Evolutionary conservation across 2,113 vertebrate genomes (phyloP), one percentile per base, ranked within the genome.

Genomic region (Cyprinodon tularosa): DNA sequence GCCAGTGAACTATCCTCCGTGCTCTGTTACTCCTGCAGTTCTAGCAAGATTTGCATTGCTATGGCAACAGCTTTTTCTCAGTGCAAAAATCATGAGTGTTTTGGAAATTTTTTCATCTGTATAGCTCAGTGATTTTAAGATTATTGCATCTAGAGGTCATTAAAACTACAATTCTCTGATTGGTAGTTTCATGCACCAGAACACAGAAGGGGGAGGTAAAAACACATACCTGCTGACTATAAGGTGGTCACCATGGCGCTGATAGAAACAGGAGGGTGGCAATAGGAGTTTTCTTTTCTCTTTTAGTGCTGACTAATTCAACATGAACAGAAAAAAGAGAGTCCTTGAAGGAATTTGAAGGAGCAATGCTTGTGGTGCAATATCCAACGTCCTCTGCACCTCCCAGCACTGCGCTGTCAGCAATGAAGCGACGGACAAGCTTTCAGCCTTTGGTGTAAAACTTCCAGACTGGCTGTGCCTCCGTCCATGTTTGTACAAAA

Each of bases 41-140:
- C 36, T 61, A 57, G 81, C 84, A 80, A 13, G 48, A 61, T 67
- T 77, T 64, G 66, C 74, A 76, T 93, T 63, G 12, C 93, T 74
- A 91, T 89, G 88, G 88, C 87, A 92, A 93, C 91, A 45, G 66
- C 78, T 68, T 57, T 76, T 86, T 90, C 75, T 72, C 72, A 80
- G 64, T 53, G 74, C 37, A 62, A 71, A 82, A 40, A 20, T 38
- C 59, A 50, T 59, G 71, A 53, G 63, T 50, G 11, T 74, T 9
- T 50, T 3, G 29, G 29, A 29, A 29, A 13, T 22, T 64, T 39
- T 59, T 66, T 60, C 62, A 73, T 57, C 75, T 62, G 78, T 68
- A 68, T 86, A 90, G 92, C 86, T 66, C 71, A 67, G 53, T 82
- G 84, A 87, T 86, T 85, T 78, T 40, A 50, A 83, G 90, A 89